These are phyloP conservation scores for Hermetia illucens DNA, from an alignment of 1,140 invertebrate genomes.

Conservation along the genomic window DNA sequence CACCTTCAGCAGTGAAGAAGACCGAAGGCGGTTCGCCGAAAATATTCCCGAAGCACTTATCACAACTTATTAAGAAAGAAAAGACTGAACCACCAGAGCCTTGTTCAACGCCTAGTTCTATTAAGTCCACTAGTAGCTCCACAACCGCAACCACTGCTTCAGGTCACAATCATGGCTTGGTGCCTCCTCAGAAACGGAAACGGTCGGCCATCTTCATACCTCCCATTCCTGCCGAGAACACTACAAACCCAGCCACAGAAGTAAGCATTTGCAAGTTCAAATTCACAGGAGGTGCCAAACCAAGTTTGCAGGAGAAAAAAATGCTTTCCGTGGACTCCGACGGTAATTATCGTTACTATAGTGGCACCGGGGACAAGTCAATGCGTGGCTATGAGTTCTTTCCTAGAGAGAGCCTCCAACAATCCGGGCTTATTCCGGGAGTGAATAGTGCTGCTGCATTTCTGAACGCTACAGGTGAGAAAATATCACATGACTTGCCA, in stretches of 20 bases:
- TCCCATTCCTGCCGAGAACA: constrained; percentile 54
- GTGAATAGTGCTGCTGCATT: constrained; percentile 34
- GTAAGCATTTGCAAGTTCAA: constrained; percentile 88
- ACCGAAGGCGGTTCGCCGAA: constrained; percentile 8
- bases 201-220: constrained; percentile 69
- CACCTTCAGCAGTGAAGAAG: background rate
- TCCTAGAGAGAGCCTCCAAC: constrained; percentile 50
- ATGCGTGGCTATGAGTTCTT: constrained; percentile 64
- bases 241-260: constrained; percentile 58
- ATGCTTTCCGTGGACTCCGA: constrained; percentile 76
- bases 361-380: constrained; percentile 57
- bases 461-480: constrained; percentile 36
- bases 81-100: constrained; percentile 8
- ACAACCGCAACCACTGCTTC: constrained; percentile 21
- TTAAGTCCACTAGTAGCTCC: constrained; percentile 15
- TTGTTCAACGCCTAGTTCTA: constrained; percentile 5
- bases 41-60: constrained; percentile 16
- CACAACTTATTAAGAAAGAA: constrained; percentile 20
- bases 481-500: constrained; percentile 31
- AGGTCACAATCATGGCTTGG: constrained; percentile 12
- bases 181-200: constrained; percentile 50
- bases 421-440: constrained; percentile 29
- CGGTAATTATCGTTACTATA: constrained; percentile 74
- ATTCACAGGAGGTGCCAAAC: constrained; percentile 77
- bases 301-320: constrained; percentile 77